These are phyloP conservation scores for Torymus texanus DNA, from an alignment of 2,888 invertebrate species.

Conservation along the genomic window DNA sequence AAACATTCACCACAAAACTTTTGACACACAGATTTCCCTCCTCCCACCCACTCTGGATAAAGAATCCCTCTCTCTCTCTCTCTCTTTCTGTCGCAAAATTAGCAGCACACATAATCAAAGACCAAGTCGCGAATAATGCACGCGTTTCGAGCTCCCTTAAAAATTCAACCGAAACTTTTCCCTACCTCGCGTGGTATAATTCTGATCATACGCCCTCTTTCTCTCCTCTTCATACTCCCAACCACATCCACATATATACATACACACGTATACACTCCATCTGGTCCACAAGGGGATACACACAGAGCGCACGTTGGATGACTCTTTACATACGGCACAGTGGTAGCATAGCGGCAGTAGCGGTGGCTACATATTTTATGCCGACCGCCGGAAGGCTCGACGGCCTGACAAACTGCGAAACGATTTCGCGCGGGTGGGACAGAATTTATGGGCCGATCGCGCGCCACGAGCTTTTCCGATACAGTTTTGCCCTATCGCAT, in stretches of 20 bases:
- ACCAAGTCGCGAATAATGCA: too few species aligned
- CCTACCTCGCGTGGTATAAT: neutral
- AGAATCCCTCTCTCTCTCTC: too few species aligned
- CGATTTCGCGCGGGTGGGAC: slow-evolving; percentile 58
- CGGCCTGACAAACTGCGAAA: slow-evolving; percentile 66
- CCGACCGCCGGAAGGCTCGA: slow-evolving; percentile 58
- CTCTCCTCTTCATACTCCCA: neutral
- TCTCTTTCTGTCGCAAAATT: too few species aligned
- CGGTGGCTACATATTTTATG: slow-evolving; percentile 62
- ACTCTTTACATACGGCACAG: slow-evolving; percentile 60
- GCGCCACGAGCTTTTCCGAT: slow-evolving; percentile 47
- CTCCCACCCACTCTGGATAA: too few species aligned
- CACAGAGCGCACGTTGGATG: slow-evolving; percentile 43
- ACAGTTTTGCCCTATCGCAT: slow-evolving; percentile 5
- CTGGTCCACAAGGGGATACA: neutral
- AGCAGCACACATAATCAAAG: too few species aligned
- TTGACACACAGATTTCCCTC: too few species aligned
- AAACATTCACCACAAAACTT: too few species aligned
- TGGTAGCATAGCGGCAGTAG: too few species aligned
- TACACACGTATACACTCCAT: neutral
- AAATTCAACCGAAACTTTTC: too few species aligned
- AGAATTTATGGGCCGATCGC: slow-evolving; percentile 49
- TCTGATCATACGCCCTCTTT: slow-evolving; percentile 16
- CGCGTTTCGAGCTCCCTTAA: too few species aligned
- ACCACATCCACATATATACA: neutral